Percentiles rank a stretch among this genome's conserved stretches.
Evolutionary conservation across 2,113 vertebrate species (phyloP).

Genomic region (Gracilinanus agilis): DNA sequence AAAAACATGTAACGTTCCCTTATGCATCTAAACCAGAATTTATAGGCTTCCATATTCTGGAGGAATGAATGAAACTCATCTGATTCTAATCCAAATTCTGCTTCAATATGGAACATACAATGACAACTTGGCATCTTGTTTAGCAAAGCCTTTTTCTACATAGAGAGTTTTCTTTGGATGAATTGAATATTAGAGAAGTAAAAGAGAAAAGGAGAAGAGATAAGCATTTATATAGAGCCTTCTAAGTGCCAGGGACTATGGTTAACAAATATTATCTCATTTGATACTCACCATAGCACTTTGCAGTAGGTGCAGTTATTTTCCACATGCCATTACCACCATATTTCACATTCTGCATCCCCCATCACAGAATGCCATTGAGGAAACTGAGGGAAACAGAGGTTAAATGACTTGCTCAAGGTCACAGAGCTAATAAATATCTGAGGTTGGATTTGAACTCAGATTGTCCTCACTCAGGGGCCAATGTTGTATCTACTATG

Average conservation of each 20-base stretch:
- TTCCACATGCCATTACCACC: neutral
- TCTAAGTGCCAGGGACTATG: neutral
- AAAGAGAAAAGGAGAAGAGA: neutral
- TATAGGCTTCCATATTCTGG: conserved; percentile 56
- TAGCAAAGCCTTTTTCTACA: neutral
- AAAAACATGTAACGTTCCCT: conserved; percentile 59
- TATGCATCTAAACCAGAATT: conserved; percentile 69
- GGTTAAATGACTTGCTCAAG: neutral
- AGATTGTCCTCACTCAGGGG: neutral
- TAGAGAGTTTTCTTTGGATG: neutral
- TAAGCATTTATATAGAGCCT: neutral
- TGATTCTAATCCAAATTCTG: conserved; percentile 22
- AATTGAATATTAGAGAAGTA: neutral
- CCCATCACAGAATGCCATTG: too few species aligned
- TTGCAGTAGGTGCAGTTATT: neutral
- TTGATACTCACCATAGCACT: neutral
- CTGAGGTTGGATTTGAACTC: neutral
- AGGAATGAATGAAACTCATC: conserved; percentile 35
- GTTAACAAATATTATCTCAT: neutral
- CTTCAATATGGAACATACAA: neutral
- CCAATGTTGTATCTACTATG: neutral
- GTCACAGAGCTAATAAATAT: neutral
- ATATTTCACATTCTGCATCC: too few species aligned
- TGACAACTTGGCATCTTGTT: conserved; percentile 25
- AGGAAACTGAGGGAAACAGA: neutral